Conservation (phyloP, 1,140 invertebrate species). For the Vanessa tameamea region DNA sequence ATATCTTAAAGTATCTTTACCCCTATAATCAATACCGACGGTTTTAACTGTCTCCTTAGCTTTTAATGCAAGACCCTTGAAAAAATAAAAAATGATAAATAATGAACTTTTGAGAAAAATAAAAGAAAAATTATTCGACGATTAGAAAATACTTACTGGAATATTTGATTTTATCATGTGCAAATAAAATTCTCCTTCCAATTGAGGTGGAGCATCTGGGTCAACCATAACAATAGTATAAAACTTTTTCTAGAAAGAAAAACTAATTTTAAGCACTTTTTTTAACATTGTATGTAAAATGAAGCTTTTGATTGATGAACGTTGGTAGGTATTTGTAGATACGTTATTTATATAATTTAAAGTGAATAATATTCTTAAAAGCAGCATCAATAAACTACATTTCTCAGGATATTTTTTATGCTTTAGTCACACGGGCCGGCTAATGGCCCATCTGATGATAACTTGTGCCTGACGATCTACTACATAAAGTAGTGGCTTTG, state of each 20-base stretch:
- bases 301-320: too few relatives aligned
- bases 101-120: background rate
- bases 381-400: too few relatives aligned
- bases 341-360: too few relatives aligned
- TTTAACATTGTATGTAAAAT: too few relatives aligned
- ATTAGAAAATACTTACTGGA: slow-evolving; percentile 54
- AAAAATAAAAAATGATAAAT: background rate
- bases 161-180: slow-evolving; percentile 74
- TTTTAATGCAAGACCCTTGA: slow-evolving; percentile 64
- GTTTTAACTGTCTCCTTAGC: slow-evolving; percentile 61
- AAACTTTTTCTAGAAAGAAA: slow-evolving; percentile 63
- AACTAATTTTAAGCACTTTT: too few relatives aligned
- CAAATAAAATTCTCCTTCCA: slow-evolving; percentile 68
- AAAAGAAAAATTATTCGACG: background rate
- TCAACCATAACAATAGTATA: slow-evolving; percentile 69
- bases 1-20: slow-evolving; percentile 38
- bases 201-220: slow-evolving; percentile 66
- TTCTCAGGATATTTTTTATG: too few relatives aligned
- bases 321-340: too few relatives aligned
- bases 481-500: too few relatives aligned
- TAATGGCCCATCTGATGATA: too few relatives aligned
- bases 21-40: slow-evolving; percentile 65
- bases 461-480: too few relatives aligned
- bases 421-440: too few relatives aligned
- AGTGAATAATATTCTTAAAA: too few relatives aligned